Conservation (phyloP, 2,888 invertebrate species). For the Hemaris fuciformis region DNA sequence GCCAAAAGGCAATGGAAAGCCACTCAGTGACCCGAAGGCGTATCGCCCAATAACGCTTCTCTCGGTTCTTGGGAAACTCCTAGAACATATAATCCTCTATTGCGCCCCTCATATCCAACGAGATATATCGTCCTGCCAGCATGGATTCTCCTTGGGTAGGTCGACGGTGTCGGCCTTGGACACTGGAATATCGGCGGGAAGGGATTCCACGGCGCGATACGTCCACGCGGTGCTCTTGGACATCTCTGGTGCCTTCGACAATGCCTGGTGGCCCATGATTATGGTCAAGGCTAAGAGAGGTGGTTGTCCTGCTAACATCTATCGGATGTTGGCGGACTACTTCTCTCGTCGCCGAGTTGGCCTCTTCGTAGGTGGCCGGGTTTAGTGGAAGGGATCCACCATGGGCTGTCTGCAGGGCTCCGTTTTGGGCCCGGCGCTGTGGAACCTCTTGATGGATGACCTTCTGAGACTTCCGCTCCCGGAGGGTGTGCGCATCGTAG, state of each 20-base stretch:
- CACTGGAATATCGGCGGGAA: too few species aligned
- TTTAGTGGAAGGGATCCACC: background rate
- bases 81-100: slow-evolving; percentile 29
- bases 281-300: slow-evolving; percentile 29
- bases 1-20: slow-evolving; percentile 31
- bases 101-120: slow-evolving; percentile 23
- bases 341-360: slow-evolving; percentile 25
- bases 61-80: slow-evolving; percentile 34
- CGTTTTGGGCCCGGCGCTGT: too few species aligned
- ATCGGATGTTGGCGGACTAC: slow-evolving; percentile 28
- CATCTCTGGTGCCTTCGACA: slow-evolving; percentile 39
- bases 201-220: too few species aligned
- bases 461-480: too few species aligned
- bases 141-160: too few species aligned
- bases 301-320: slow-evolving; percentile 33
- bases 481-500: too few species aligned
- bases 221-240: slow-evolving; percentile 33
- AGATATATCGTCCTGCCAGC: too few species aligned
- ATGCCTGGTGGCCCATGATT: slow-evolving; percentile 46
- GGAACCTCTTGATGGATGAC: too few species aligned
- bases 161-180: too few species aligned
- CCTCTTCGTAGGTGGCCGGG: slow-evolving; percentile 11
- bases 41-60: slow-evolving; percentile 39
- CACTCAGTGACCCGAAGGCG: slow-evolving; percentile 27
- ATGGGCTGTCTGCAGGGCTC: slow-evolving; percentile 23